phyloP scores from a whole-genome alignment of 2,113 vertebrate genomes.

The human region DNA sequence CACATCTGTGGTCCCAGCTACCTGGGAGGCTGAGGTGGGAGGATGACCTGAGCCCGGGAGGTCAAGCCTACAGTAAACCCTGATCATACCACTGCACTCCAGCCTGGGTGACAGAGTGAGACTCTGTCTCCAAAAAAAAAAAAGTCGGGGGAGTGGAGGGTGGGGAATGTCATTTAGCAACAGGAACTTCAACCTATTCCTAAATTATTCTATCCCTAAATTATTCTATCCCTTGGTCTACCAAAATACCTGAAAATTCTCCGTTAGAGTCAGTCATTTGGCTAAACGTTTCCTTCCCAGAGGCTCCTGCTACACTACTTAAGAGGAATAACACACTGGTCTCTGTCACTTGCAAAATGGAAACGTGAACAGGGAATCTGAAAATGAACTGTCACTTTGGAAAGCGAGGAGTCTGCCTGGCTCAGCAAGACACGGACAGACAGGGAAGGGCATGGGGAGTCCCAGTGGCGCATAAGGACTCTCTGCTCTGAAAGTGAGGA shows the following conservation, averaged over 20 bases:
- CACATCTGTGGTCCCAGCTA: no score
- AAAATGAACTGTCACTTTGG: neutral
- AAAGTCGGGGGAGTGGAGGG: neutral
- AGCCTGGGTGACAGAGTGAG: no score
- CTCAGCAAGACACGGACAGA: accelerated
- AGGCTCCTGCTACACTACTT: neutral
- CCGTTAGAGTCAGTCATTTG: neutral
- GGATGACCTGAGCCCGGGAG: no score
- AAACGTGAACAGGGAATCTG: neutral
- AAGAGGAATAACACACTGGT: neutral
- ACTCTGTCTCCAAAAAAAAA: neutral
- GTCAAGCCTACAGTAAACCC: no score
- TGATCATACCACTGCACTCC: no score
- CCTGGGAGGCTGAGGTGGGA: no score
- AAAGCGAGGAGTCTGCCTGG: neutral
- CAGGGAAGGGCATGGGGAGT: accelerated
- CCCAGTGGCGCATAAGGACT: accelerated
- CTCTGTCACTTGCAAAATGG: neutral
- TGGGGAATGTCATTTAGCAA: neutral
- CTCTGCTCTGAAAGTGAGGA: neutral
- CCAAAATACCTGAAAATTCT: neutral
- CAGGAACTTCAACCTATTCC: neutral
- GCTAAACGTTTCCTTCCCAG: neutral
- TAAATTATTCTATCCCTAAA: neutral
- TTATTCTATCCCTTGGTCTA: neutral